phyloP scores from a whole-genome alignment of 2,113 vertebrate genomes.

The Cyanoramphus novaezelandiae region DNA sequence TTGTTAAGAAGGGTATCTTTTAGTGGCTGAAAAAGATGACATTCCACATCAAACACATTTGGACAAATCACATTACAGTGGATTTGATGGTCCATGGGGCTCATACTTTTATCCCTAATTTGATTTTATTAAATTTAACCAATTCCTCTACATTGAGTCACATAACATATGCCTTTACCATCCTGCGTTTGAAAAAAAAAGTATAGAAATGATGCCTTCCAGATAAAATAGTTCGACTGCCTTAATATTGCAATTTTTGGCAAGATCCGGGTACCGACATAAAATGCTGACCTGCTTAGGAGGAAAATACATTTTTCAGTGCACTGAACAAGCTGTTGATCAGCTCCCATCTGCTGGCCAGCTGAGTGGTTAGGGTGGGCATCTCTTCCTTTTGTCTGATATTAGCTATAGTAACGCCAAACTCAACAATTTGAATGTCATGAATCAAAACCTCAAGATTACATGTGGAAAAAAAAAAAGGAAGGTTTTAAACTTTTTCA shows the following conservation, averaged over 20 bases:
- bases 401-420: not conserved
- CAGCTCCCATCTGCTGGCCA: not conserved
- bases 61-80: not conserved
- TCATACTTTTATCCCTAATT: not conserved
- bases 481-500: not conserved
- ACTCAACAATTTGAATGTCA: not conserved
- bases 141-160: not conserved
- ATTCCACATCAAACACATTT: not conserved
- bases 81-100: not conserved
- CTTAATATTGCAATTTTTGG: not conserved
- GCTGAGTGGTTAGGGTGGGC: not conserved
- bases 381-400: not conserved
- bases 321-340: not conserved
- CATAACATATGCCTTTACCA: not conserved
- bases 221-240: constrained; percentile 5
- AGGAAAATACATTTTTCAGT: not conserved
- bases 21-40: not conserved
- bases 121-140: not conserved
- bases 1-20: not conserved
- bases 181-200: not conserved
- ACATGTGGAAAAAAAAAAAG: not conserved
- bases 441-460: not conserved
- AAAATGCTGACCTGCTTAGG: not conserved
- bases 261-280: not conserved
- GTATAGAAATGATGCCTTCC: not conserved